phyloP scores from a whole-genome alignment of 2,113 vertebrate species.

The Patagioenas fasciata region DNA sequence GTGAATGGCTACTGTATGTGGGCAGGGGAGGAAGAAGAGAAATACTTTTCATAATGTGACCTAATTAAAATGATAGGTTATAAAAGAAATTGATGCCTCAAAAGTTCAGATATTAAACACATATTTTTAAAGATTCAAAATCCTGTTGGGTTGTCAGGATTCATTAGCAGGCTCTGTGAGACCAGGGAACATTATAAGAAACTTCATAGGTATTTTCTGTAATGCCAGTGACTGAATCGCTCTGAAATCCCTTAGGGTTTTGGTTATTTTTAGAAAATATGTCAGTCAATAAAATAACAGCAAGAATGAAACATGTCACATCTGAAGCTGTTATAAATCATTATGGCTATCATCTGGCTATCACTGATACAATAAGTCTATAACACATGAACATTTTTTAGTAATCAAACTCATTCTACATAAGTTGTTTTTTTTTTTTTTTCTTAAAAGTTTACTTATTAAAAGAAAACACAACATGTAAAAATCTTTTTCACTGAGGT shows the following conservation, averaged over 20 bases:
- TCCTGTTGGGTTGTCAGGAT: background rate
- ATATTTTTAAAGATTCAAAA: conserved; percentile 37
- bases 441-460: background rate
- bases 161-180: background rate
- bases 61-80: conserved; percentile 66
- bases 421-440: background rate
- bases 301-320: background rate
- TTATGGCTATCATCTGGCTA: background rate
- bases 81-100: conserved; percentile 43
- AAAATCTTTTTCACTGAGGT: conserved; percentile 3
- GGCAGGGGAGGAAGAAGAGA: background rate
- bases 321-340: background rate
- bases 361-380: background rate
- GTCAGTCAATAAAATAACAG: background rate
- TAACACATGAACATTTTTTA: background rate
- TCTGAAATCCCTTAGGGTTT: background rate
- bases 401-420: background rate
- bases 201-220: background rate
- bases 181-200: background rate
- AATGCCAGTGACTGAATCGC: background rate
- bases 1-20: background rate
- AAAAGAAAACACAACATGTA: background rate
- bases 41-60: conserved; percentile 56
- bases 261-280: background rate
- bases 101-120: conserved; percentile 53